Conservation (phyloP, 2,113 vertebrate genomes). For the Saccopteryx bilineata region DNA sequence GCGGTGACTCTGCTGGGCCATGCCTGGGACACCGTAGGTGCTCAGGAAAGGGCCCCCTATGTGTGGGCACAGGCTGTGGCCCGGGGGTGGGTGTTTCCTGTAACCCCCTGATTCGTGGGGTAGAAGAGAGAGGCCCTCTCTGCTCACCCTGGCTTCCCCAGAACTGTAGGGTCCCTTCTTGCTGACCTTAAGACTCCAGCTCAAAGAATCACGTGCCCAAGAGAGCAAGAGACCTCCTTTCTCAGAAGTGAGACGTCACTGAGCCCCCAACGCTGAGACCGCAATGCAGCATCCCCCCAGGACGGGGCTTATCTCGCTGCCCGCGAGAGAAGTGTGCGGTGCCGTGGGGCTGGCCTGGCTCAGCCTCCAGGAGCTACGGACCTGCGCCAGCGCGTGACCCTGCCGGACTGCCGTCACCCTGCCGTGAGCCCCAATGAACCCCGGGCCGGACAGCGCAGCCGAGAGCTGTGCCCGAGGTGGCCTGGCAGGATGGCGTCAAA, state of each 20-base stretch:
- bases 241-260: fast-evolving
- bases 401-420: background rate
- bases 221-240: fast-evolving
- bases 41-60: fast-evolving
- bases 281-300: fast-evolving
- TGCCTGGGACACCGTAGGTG: fast-evolving
- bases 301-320: background rate
- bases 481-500: fast-evolving
- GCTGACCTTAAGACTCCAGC: background rate
- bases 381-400: background rate
- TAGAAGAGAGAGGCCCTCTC: background rate
- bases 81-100: fast-evolving
- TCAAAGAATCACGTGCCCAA: fast-evolving
- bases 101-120: fast-evolving
- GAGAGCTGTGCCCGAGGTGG: background rate
- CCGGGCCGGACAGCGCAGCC: background rate
- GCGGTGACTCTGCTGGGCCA: background rate
- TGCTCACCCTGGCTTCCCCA: background rate
- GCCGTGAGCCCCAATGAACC: background rate
- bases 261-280: fast-evolving
- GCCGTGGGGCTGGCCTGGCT: background rate
- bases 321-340: fast-evolving
- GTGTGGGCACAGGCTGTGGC: fast-evolving
- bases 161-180: background rate
- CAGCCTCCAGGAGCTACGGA: background rate